Evolutionary conservation across 1,140 invertebrate genomes (phyloP), one percentile per base, ranked within the genome.

Genomic region (Camponotus pennsylvanicus): DNA sequence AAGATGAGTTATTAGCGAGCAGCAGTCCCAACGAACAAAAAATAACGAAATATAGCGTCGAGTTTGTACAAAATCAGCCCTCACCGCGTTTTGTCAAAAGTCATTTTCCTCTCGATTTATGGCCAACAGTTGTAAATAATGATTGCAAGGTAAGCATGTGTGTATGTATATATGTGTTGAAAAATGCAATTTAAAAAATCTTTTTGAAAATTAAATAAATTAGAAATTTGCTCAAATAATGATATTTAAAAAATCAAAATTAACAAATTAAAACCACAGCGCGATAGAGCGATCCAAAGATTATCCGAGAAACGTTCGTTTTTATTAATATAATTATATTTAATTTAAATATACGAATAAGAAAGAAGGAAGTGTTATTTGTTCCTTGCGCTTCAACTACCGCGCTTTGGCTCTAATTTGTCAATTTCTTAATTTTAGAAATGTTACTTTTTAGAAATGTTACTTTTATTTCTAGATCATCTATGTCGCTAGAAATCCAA

Each of bases 401-500:
- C 27, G 27, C 27, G 1, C 27, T 27, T 27, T 27, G 27, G 27
- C 1, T 27, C 27, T 27, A 27, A 27, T 27, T 27, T 27, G 27
- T 1, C 27, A 27, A 27, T 1, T 27, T 27, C 1, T 27, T 27
- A 27, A 27, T 27, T 1, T 77, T 49, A 27, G 11, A 75, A n/a
- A 77, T 11, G 27, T 55, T 42, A 18, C 49, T 59, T 73, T 37
- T 21, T 49, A 27, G 11, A 75, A n/a, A 77, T 11, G 27, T 55
- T 42, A 18, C 49, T 59, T 73, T 37, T 21, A 11, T 4, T 76
- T 94, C 1, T 95, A 96, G 96, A 96, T 98, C 0, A 96, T 98
- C 57, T 98, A 98, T 89, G 96, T 98, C 0, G 96, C 96, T 1
- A 96, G 98, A 86, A 98, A 98, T 94, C 97, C 97, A 2, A 98